Evolutionary conservation across 92 coral and sea anemone genomes (phyloP).

Genomic region (Epizoanthus fatuus): DNA sequence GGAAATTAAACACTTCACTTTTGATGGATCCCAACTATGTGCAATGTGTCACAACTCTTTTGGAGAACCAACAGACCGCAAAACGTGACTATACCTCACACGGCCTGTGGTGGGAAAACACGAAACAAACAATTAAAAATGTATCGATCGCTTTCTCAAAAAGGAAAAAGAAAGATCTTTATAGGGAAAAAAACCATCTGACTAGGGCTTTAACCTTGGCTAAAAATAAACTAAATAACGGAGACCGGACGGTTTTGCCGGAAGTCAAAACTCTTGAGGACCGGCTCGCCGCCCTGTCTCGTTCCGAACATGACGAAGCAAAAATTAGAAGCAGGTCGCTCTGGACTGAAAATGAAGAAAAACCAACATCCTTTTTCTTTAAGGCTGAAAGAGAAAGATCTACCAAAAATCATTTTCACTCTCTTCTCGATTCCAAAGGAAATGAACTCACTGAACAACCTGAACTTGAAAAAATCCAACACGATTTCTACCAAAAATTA

Average conservation of each 20-base stretch:
- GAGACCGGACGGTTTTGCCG: neutral
- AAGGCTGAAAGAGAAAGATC: neutral
- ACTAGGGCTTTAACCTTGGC: neutral
- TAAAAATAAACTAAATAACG: neutral
- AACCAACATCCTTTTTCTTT: neutral
- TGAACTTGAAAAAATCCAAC: no score
- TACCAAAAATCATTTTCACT: neutral
- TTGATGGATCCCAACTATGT: neutral
- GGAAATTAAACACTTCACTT: neutral
- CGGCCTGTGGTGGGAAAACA: neutral
- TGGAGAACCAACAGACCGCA: no score
- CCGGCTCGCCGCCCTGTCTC: neutral
- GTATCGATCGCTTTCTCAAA: neutral
- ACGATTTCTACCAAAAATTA: no score
- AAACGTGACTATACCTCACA: no score
- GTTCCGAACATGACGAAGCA: neutral
- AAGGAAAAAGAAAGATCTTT: neutral
- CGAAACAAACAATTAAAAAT: neutral
- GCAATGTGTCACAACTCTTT: no score
- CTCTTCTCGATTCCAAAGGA: no score
- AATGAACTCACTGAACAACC: no score
- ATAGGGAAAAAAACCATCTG: neutral
- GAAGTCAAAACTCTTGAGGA: neutral
- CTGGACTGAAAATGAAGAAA: neutral
- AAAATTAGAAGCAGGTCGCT: neutral